Evolutionary conservation across 2,797 vertebrate species (phyloP).

Genomic region (Enteromius argenteus): DNA sequence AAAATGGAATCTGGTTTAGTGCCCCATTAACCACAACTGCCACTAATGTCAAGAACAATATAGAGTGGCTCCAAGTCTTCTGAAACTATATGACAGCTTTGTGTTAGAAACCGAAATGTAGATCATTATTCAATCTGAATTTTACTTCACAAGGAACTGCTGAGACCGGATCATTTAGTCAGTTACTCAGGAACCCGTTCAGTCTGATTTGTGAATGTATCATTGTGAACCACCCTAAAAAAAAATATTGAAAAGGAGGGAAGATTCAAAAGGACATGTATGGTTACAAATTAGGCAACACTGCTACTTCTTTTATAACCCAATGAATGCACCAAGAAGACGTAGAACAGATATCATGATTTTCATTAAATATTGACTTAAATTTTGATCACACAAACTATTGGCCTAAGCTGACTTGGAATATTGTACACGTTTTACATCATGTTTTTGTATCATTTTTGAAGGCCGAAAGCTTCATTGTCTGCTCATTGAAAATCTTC

Average conservation of each 20-base stretch:
- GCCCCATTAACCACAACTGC: constrained; percentile 11
- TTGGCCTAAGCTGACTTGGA: background rate
- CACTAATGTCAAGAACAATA: background rate
- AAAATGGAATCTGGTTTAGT: background rate
- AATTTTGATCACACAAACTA: background rate
- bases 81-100: constrained; percentile 1
- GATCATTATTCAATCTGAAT: background rate
- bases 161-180: background rate
- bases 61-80: background rate
- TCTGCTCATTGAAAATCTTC: background rate
- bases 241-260: background rate
- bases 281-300: background rate
- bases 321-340: background rate
- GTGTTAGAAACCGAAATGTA: background rate
- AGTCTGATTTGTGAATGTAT: background rate
- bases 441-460: background rate
- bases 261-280: background rate
- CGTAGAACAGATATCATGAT: background rate
- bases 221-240: background rate
- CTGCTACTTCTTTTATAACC: background rate
- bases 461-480: background rate
- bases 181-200: background rate
- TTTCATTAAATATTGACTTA: background rate
- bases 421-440: background rate
- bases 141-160: background rate